These are phyloP conservation scores for Rhorus exstirpatorius DNA, from an alignment of 2,888 invertebrate species.

Conservation along the genomic window DNA sequence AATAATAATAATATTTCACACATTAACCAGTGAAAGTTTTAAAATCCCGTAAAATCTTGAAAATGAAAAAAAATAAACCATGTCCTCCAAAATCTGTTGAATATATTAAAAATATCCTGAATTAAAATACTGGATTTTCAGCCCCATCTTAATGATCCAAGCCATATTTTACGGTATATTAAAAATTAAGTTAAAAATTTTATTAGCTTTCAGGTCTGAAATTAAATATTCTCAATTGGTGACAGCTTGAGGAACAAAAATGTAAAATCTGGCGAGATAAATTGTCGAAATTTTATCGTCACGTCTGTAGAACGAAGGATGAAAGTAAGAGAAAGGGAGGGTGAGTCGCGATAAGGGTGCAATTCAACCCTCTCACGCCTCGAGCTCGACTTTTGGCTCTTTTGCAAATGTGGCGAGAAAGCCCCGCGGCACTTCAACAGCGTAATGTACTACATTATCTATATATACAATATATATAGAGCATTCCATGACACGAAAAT, in stretches of 20 bases:
- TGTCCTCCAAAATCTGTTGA: no score
- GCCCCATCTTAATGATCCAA: neutral
- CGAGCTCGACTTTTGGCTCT: constrained; percentile 17
- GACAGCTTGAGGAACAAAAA: constrained; percentile 40
- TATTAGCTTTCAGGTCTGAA: neutral
- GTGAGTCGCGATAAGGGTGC: constrained; percentile 27
- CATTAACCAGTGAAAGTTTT: neutral
- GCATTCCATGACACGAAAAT: neutral
- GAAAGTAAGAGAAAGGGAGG: neutral
- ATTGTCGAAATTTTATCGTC: constrained; percentile 25
- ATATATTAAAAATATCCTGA: no score
- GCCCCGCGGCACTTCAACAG: neutral
- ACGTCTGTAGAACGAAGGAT: neutral
- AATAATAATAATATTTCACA: neutral
- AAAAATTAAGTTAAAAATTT: neutral
- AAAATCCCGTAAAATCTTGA: neutral
- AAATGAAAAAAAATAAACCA: neutral
- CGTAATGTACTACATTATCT: neutral
- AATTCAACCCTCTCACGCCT: constrained; percentile 7
- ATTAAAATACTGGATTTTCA: neutral
- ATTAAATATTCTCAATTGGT: neutral
- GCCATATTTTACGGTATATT: neutral
- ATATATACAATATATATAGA: neutral
- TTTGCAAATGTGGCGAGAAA: constrained; percentile 21
- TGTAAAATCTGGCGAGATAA: neutral